Base-by-base conservation (phyloP, 2,113 vertebrate species). In the Sinocyclocheilus rhinocerous region DNA sequence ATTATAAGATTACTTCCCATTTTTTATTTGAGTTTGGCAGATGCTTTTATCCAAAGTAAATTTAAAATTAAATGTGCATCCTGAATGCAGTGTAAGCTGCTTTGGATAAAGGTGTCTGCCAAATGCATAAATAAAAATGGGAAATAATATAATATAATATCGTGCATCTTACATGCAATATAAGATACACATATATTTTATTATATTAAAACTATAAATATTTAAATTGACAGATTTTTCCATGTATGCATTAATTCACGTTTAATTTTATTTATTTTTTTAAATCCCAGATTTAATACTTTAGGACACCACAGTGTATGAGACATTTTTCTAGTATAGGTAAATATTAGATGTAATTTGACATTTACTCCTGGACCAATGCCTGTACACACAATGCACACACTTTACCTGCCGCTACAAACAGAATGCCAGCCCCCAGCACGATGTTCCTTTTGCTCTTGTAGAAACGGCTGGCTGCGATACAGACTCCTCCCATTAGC, bases 391-490 rank as follows among this genome's bases (percentile, higher is more conserved):
- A 84, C 15, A 57, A 22, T 70, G 72, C 59, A 87, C 12, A 52
- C 39, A 72, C 13, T 80, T 94, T 93, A 98, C 97, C 97, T 93
- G 97, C 97, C 73, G 97, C 97, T 76, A 98, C 97, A 86, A 98
- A 98, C 75, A 98, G 95, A 90, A 98, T 98, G 10, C 97, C 97
- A 0, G 97, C 97, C 0, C 97, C 97, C 59, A 98, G 95, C 85
- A 98, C 96, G 87, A 98, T 97, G 95, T 97, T 97, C 83, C 96
- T 94, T 91, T 97, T 97, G 91, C n/a, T n/a, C n/a, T n/a, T n/a
- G n/a, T n/a, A n/a, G n/a, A n/a, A n/a, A n/a, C n/a, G n/a, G n/a
- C n/a, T n/a, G n/a, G n/a, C n/a, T n/a, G n/a, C n/a, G n/a, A n/a
- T n/a, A n/a, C n/a, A n/a, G n/a, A n/a, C n/a, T n/a, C n/a, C n/a